Evolutionary conservation across 2,797 vertebrate species (phyloP).

Genomic region (Pseudocheirus occidentalis): DNA sequence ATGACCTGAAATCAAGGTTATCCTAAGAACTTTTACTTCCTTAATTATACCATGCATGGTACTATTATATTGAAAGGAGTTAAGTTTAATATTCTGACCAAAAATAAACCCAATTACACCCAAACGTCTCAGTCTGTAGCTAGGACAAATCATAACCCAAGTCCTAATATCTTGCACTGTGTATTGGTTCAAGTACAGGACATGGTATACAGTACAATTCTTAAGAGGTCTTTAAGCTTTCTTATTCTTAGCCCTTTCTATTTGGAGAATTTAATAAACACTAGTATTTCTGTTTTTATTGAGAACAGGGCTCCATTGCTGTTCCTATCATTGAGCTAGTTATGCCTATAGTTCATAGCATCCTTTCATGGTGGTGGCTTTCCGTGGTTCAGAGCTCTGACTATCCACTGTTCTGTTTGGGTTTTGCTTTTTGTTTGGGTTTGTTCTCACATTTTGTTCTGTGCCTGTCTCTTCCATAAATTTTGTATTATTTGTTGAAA

Average conservation of each 20-base stretch:
- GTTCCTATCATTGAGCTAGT: constrained; percentile 90
- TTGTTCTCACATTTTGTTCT: constrained; percentile 87
- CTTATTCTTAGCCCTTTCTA: constrained; percentile 79
- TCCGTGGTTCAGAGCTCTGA: constrained; percentile 91
- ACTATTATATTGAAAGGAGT: constrained; percentile 48
- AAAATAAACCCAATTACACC: constrained; percentile 74
- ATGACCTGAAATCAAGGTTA: constrained; percentile 48
- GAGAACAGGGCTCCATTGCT: constrained; percentile 89
- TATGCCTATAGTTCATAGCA: constrained; percentile 90
- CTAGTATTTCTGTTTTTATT: constrained; percentile 86
- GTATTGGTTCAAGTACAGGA: constrained; percentile 83
- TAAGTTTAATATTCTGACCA: constrained; percentile 71
- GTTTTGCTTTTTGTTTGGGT: constrained; percentile 80
- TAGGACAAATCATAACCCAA: constrained; percentile 65
- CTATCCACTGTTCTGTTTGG: constrained; percentile 84
- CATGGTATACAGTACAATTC: constrained; percentile 79
- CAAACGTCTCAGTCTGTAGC: constrained; percentile 74
- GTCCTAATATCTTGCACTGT: constrained; percentile 79
- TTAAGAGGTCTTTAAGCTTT: constrained; percentile 82
- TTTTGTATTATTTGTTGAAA: constrained; percentile 84
- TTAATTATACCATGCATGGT: background rate
- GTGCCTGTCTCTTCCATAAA: constrained; percentile 88
- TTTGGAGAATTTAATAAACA: constrained; percentile 77
- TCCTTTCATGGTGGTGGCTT: constrained; percentile 91
- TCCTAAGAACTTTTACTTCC: constrained; percentile 31